Percentiles rank a stretch among this genome's conserved stretches.
These are phyloP conservation scores for Gymnarchus niloticus DNA, from an alignment of 2,113 vertebrate species.

Conservation along the genomic window DNA sequence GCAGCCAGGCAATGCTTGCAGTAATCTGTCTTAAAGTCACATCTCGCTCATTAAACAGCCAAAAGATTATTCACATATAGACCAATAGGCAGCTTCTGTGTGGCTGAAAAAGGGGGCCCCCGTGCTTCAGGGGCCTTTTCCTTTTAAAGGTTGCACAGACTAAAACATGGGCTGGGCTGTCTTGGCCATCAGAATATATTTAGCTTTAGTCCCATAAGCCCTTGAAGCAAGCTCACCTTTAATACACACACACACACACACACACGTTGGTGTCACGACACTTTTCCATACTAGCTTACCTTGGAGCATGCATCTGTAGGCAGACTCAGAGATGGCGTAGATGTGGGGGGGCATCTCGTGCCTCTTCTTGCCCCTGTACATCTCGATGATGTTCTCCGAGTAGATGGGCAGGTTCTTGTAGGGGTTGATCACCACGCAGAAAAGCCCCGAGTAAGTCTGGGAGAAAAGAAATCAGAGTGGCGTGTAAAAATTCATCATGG, in stretches of 20 bases:
- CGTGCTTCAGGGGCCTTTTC: not conserved
- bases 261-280: not conserved
- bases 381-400: slow-evolving; percentile 67
- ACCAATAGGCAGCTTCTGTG: not conserved
- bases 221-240: not conserved
- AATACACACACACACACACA: too few species aligned
- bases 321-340: slow-evolving; percentile 65
- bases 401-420: slow-evolving; percentile 70
- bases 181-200: not conserved
- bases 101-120: not conserved
- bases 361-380: slow-evolving; percentile 66
- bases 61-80: not conserved
- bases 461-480: slow-evolving; percentile 7
- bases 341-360: slow-evolving; percentile 67
- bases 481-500: not conserved
- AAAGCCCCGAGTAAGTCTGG: slow-evolving; percentile 63
- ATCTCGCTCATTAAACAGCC: not conserved
- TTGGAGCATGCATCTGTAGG: slow-evolving; percentile 67
- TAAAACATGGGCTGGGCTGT: not conserved
- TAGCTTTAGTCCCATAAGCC: not conserved
- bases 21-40: not conserved
- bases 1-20: not conserved
- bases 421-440: slow-evolving; percentile 67
- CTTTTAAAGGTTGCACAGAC: too few species aligned
- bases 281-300: slow-evolving; percentile 36